Evolutionary conservation across 2,888 invertebrate species (phyloP).

Genomic region (Neoaliturus tenellus): DNA sequence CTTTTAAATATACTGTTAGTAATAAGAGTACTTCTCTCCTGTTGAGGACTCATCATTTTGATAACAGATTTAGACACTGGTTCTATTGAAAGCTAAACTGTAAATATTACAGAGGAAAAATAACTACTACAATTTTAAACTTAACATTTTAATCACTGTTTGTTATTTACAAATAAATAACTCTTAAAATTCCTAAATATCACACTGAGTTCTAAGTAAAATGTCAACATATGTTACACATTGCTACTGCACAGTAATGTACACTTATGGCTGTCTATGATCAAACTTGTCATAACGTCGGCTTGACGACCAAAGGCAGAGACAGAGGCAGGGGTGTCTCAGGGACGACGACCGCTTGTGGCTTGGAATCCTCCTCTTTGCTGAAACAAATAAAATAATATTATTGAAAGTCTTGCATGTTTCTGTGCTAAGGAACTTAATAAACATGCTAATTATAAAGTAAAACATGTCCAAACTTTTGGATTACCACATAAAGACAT

Average conservation of each 20-base stretch:
- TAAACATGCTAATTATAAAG: too few species aligned
- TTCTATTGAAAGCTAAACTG: too few species aligned
- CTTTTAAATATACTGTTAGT: too few species aligned
- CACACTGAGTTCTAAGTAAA: conserved; percentile 25
- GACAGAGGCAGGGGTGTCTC: not conserved
- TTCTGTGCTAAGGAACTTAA: too few species aligned
- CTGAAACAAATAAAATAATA: conserved; percentile 8
- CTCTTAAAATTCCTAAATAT: conserved; percentile 8
- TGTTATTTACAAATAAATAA: conserved; percentile 35
- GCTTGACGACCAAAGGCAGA: conserved; percentile 14
- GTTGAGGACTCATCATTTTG: too few species aligned
- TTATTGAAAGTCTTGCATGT: too few species aligned
- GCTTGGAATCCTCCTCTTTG: conserved; percentile 20
- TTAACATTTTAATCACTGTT: not conserved
- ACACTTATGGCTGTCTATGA: not conserved
- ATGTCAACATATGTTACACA: not conserved
- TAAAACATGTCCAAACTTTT: too few species aligned
- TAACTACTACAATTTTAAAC: not conserved
- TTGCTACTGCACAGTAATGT: not conserved
- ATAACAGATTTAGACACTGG: too few species aligned
- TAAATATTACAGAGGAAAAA: too few species aligned
- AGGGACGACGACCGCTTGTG: not conserved
- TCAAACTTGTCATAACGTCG: conserved; percentile 11
- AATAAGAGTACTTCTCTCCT: too few species aligned
- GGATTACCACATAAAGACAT: too few species aligned